Evolutionary conservation across 2,113 vertebrate species (phyloP), one percentile per base, ranked within the genome.

Genomic region (Malurus elegans): DNA sequence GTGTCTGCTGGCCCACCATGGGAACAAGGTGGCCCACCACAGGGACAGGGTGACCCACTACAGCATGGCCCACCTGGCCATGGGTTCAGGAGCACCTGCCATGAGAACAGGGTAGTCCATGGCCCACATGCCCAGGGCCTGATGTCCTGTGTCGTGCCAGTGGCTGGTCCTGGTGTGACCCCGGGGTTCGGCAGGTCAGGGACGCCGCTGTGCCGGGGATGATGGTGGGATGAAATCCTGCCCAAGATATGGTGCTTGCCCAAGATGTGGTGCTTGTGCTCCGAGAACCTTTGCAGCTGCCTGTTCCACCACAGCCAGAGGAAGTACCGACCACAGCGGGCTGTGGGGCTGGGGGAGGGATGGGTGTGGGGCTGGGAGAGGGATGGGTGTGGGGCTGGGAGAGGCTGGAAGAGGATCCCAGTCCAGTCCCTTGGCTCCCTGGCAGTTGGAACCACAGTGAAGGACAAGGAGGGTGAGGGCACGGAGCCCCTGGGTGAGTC

Each of bases 111-210:
- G 8, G 10, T 7, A 44, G 25, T 26, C 61, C 23, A 1, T 5
- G 12, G 64, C 38, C 58, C 23, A 25, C 8, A 0, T 3, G 26
- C 14, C 19, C 15, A 4, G 8, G 42, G n/a, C 38, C 44, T 40
- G 25, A 4, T 26, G 17, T 34, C 45, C 48, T 0, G 0, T 6
- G 1, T 16, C 16, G 2, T 23, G 8, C 24, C 1, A 2, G 31
- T 4, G 28, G 4, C 3, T 4, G 3, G 3, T 18, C 31, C 62
- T 2, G 1, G 9, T 18, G 81, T 25, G 56, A 36, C 29, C 51
- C 42, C 6, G 0, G 47, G 56, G 21, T 4, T 44, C 0, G 0
- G 57, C 3, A 10, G 45, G 12, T 13, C 69, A 17, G 64, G 60
- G 88, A 32, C 18, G 75, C 38, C 75, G 87, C 34, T 29, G 48